Percentiles rank a stretch among this genome's conserved stretches.
phyloP scores from a whole-genome alignment of 64 coral and sea anemone species.

The Catalaphyllia jardinei region DNA sequence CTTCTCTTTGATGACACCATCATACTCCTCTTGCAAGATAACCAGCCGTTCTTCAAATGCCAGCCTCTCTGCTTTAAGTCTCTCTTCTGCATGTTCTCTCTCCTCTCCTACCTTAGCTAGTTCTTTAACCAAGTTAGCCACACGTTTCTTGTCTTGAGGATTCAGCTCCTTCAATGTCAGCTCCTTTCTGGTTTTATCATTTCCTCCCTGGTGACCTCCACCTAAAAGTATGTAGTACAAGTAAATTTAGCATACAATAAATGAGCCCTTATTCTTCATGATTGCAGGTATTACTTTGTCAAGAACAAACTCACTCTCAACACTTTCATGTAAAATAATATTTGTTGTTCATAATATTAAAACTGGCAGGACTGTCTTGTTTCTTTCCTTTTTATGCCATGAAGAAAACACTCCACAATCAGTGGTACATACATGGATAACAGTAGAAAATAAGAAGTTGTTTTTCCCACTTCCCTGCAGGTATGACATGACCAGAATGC shows the following conservation, averaged over 20 bases:
- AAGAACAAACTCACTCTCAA: no score
- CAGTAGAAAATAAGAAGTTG: not conserved
- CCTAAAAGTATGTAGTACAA: not conserved
- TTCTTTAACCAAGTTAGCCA: conserved; percentile 96
- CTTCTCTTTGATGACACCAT: conserved; percentile 80
- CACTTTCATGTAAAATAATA: no score
- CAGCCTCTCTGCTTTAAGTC: conserved; percentile 76
- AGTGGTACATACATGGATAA: not conserved
- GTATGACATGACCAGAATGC: not conserved
- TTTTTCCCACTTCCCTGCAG: not conserved
- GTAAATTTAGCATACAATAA: not conserved
- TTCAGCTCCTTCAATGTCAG: conserved; percentile 80
- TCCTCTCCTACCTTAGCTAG: conserved; percentile 94
- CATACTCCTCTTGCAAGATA: conserved; percentile 92
- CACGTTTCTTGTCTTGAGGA: conserved; percentile 91
- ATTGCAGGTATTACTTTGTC: not conserved
- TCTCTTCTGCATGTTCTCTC: conserved; percentile 66
- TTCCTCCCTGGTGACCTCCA: not conserved
- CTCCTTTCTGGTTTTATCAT: conserved; percentile 28
- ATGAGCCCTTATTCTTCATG: not conserved
- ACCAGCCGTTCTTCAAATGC: conserved; percentile 95
- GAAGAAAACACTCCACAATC: not conserved
- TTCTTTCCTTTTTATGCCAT: not conserved
- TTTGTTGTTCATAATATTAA: no score
- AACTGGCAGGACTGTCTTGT: no score